Evolutionary conservation across 92 coral and sea anemone genomes (phyloP).

Genomic region (Hydrozoanthus gracilis): DNA sequence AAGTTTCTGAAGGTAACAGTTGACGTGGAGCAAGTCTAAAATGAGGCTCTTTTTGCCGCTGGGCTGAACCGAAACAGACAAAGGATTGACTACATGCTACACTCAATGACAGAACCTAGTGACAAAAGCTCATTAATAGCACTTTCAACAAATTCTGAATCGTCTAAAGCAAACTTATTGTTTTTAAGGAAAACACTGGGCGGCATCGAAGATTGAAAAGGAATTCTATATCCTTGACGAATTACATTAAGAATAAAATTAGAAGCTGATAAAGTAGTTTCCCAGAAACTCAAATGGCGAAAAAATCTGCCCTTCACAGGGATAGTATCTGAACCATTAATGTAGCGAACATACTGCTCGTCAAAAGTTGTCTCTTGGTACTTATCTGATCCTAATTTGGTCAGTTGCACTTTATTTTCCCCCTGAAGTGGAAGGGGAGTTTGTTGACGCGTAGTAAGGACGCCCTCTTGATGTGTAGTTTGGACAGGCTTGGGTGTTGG

Average conservation of each 20-base stretch:
- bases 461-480: neutral
- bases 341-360: neutral
- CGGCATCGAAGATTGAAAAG: neutral
- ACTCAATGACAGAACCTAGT: neutral
- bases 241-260: neutral
- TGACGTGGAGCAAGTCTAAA: neutral
- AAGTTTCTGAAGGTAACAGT: neutral
- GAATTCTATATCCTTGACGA: neutral
- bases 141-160: neutral
- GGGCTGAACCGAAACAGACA: slow-evolving; percentile 4
- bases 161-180: neutral
- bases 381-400: neutral
- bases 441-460: neutral
- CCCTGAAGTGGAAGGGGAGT: neutral
- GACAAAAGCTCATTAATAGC: neutral
- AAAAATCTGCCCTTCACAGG: neutral
- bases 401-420: neutral
- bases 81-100: neutral
- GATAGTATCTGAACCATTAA: slow-evolving; percentile 19
- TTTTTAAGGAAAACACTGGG: neutral
- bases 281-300: neutral
- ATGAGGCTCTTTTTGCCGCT: neutral
- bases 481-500: slow-evolving; percentile 12
- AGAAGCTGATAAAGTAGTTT: neutral
- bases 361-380: neutral